Evolutionary conservation across 2,797 vertebrate genomes (phyloP), one percentile per base, ranked within the genome.

Genomic region (Microhierax caerulescens): DNA sequence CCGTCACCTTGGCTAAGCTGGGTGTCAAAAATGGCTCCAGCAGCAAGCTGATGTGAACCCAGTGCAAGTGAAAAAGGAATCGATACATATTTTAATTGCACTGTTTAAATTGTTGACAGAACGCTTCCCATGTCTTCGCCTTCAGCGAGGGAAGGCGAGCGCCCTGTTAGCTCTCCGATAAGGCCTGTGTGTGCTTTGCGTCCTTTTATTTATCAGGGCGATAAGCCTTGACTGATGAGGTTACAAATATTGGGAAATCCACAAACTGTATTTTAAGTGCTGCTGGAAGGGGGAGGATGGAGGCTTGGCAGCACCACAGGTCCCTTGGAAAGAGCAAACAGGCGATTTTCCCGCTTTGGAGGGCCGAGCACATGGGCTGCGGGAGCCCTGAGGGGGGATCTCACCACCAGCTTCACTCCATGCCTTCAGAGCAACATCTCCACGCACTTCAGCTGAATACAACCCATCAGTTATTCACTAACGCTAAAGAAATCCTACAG

Each of bases 211-310:
- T 72, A 92, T 91, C 94, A 24, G 69, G 23, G 48, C 97, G 97
- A 97, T 98, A 97, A 97, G 93, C 80, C 50, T 79, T 96, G 95
- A 94, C 72, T 94, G 93, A 96, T 37, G 63, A 85, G 93, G 68
- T 80, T 95, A 86, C 96, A 95, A 90, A 95, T 88, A 97, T 94
- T 97, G 97, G 90, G 97, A 97, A 97, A 97, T 84, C 41, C 65
- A 88, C 92, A 83, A 67, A 85, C 74, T 8, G 16, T 14, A 36
- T 69, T 90, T 90, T 84, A 87, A 85, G 50, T 2, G 13, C 70
- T 85, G 85, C 84, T 59, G 78, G 77, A 56, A 82, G 51, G 19
- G 75, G 83, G 56, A 92, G 88, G 90, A 88, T 2, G 24, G 88
- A 68, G 60, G 54, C 41, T 95, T 95, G 93, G 95, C 92, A 85